Conservation (phyloP, 2,113 vertebrate genomes). For the Vireo altiloquus region DNA sequence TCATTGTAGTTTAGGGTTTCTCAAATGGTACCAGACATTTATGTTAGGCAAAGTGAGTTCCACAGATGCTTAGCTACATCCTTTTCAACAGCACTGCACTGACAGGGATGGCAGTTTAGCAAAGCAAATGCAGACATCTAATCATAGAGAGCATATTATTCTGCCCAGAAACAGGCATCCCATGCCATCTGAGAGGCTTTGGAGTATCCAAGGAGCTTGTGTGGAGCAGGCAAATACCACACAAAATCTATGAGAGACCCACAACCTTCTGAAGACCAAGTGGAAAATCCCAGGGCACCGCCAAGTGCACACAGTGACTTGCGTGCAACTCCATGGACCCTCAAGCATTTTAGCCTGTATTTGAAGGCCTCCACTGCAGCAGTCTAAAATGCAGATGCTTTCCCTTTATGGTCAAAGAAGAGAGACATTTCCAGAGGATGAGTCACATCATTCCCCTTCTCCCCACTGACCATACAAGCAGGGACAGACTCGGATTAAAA, state of each 20-base stretch:
- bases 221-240: not conserved
- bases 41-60: not conserved
- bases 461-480: not conserved
- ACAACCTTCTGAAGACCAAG: not conserved
- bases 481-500: not conserved
- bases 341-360: not conserved
- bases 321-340: not conserved
- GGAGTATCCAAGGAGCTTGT: not conserved
- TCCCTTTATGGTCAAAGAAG: not conserved
- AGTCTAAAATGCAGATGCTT: not conserved
- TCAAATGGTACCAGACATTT: not conserved
- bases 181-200: not conserved
- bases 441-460: constrained; percentile 1
- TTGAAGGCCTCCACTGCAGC: not conserved
- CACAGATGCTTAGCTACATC: not conserved
- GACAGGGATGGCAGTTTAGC: not conserved
- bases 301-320: not conserved
- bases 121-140: not conserved
- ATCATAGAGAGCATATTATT: not conserved
- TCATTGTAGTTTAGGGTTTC: not conserved
- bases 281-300: not conserved
- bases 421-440: not conserved
- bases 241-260: not conserved
- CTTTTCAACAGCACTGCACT: not conserved
- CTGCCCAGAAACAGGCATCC: not conserved